phyloP scores from a whole-genome alignment of 2,113 vertebrate species.

The Rhabdomys dilectus region DNA sequence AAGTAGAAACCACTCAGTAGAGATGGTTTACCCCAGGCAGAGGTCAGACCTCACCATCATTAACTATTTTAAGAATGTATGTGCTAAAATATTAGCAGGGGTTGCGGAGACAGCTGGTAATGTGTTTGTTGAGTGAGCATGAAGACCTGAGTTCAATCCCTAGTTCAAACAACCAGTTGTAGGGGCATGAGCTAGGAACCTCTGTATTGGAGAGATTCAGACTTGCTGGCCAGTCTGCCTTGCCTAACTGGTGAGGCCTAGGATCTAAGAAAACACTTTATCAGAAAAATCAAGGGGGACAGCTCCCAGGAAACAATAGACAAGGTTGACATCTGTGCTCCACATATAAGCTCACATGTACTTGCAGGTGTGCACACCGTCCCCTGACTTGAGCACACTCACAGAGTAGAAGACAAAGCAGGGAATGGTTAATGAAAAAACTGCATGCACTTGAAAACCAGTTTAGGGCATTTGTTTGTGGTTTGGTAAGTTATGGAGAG shows the following conservation, averaged over 20 bases:
- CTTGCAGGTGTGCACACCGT: not conserved
- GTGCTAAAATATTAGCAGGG: not conserved
- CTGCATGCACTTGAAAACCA: not conserved
- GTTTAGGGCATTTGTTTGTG: conserved; percentile 56
- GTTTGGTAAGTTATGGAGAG: conserved; percentile 58
- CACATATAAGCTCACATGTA: not conserved
- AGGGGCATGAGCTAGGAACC: not conserved
- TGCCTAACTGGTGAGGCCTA: not conserved
- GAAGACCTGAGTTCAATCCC: not conserved
- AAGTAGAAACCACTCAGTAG: not conserved
- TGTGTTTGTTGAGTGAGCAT: not conserved
- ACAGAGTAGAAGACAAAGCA: not conserved
- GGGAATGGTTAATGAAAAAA: not conserved
- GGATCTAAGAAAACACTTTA: not conserved
- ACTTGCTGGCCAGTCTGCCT: not conserved
- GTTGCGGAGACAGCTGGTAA: not conserved
- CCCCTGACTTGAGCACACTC: not conserved
- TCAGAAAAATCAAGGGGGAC: not conserved
- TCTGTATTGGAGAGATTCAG: not conserved
- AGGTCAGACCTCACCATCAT: not conserved
- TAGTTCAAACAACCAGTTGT: not conserved
- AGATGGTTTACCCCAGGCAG: not conserved
- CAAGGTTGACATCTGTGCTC: not conserved
- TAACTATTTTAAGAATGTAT: not conserved
- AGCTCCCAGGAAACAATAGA: not conserved